Base-by-base conservation (phyloP, 2,888 invertebrate species). In the Lamellibrachia satsuma region DNA sequence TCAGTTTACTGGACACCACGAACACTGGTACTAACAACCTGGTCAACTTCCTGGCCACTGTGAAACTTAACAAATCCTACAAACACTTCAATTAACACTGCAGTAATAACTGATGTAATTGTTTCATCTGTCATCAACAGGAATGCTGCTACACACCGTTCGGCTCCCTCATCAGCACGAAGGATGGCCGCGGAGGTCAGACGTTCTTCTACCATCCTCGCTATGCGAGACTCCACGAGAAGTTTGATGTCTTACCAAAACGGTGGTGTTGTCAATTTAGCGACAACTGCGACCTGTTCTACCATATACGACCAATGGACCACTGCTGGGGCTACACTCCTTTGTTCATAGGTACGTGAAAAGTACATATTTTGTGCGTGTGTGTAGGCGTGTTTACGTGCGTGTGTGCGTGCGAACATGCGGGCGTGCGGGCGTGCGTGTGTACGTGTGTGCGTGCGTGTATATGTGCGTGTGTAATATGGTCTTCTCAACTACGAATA, bases 71-170 rank as follows among this genome's bases (percentile, higher is more conserved):
- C 39, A 39, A 39, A 39, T 39, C 39, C 0, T 39, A 39, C 39
- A 39, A 39, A 39, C 39, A 39, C 39, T 39, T 39, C 39, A 39
- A 39, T 39, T 39, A 39, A 39, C 39, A 39, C 39, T 39, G 39
- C 1, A 39, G 39, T 39, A 39, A 39, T 39, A 39, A 39, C 1
- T 39, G 0, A 39, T 39, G 39, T 39, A 39, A 39, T 39, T 39
- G 1, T 57, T 57, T 11, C 57, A 7, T 7, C 8, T 57, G 2
- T 2, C 15, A 22, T 15, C 75, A 22, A 91, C 27, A 91, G 91
- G 55, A 55, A n/a, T 91, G 91, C 91, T 91, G 91, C n/a, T 91
- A 91, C 91, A 15, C 52, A 11, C 11, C 15, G 2, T 91, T 22
- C 52, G 52, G 52, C 3, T 75, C 75, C n/a, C 55, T 91, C 39